A percentile compares a stretch with the other conserved stretches of the same genome.
phyloP scores from a whole-genome alignment of 2,888 invertebrate species.

The Nomada fabriciana region DNA sequence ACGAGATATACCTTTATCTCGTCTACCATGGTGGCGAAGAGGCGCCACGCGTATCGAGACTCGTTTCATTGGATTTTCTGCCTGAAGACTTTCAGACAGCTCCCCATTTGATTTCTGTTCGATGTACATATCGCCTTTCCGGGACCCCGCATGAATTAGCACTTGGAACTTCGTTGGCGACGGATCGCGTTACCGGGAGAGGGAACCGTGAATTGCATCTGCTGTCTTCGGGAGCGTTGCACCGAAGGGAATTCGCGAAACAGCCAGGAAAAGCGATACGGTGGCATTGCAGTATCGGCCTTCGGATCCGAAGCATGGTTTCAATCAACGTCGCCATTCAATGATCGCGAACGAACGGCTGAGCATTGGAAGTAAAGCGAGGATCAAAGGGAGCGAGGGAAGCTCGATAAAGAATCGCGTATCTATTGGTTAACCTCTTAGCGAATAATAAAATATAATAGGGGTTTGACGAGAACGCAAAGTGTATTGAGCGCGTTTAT shows the following conservation, averaged over 20 bases:
- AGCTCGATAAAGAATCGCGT: too few relatives aligned
- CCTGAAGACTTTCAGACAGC: constrained; percentile 79
- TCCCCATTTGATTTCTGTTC: constrained; percentile 77
- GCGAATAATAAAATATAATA: too few relatives aligned
- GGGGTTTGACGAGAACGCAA: too few relatives aligned
- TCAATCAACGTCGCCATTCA: constrained; percentile 33
- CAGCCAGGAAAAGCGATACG: constrained; percentile 41
- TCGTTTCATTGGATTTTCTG: constrained; percentile 81
- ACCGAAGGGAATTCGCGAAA: constrained; percentile 50
- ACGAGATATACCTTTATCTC: constrained; percentile 50
- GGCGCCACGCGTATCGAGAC: constrained; percentile 79
- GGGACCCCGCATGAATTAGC: constrained; percentile 78
- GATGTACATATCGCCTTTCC: constrained; percentile 76
- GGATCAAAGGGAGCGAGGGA: not conserved
- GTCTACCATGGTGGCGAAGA: constrained; percentile 58
- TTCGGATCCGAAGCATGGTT: constrained; percentile 47
- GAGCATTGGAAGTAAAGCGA: not conserved
- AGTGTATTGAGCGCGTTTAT: too few relatives aligned
- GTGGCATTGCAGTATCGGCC: constrained; percentile 29
- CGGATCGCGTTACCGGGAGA: constrained; percentile 65
- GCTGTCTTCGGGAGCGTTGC: constrained; percentile 61
- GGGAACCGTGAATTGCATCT: constrained; percentile 65
- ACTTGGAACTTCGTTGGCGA: constrained; percentile 64
- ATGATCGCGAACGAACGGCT: not conserved
- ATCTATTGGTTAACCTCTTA: too few relatives aligned